Percentiles rank a stretch among this genome's conserved stretches.
phyloP scores from a whole-genome alignment of 30 jellyfish, hydroid and myxozoan genomes.

The Cassiopea andromeda region DNA sequence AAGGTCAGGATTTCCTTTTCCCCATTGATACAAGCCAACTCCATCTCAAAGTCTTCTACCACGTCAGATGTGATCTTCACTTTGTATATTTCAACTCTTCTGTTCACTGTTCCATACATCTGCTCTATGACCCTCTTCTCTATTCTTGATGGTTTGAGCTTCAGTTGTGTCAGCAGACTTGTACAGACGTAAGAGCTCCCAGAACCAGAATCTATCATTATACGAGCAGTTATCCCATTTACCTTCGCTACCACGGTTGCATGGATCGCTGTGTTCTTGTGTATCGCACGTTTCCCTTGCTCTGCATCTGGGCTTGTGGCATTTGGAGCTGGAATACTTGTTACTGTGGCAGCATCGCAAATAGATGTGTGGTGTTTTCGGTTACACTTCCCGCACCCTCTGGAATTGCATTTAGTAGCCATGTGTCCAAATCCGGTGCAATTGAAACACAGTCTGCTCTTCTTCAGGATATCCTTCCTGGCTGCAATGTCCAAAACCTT shows the following conservation, averaged over 20 bases:
- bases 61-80: conserved; percentile 20
- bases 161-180: conserved; percentile 30
- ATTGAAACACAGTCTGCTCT: conserved; percentile 64
- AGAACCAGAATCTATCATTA: conserved; percentile 48
- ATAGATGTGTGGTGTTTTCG: neutral
- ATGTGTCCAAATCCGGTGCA: conserved; percentile 70
- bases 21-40: conserved; percentile 6
- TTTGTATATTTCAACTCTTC: conserved; percentile 30
- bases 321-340: neutral
- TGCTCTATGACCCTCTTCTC: conserved; percentile 51
- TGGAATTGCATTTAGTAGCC: conserved; percentile 50
- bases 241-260: conserved; percentile 45
- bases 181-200: conserved; percentile 63
- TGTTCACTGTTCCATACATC: conserved; percentile 65
- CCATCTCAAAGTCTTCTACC: conserved; percentile 21
- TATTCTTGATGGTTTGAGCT: conserved; percentile 31
- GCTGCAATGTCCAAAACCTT: neutral
- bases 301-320: conserved; percentile 8
- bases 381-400: neutral
- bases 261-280: conserved; percentile 22
- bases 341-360: neutral
- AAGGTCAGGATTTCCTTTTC: too few species aligned
- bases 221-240: conserved; percentile 39
- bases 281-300: conserved; percentile 8
- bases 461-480: neutral